Conservation (phyloP, 2,113 vertebrate species). For the Climacteris rufus region DNA sequence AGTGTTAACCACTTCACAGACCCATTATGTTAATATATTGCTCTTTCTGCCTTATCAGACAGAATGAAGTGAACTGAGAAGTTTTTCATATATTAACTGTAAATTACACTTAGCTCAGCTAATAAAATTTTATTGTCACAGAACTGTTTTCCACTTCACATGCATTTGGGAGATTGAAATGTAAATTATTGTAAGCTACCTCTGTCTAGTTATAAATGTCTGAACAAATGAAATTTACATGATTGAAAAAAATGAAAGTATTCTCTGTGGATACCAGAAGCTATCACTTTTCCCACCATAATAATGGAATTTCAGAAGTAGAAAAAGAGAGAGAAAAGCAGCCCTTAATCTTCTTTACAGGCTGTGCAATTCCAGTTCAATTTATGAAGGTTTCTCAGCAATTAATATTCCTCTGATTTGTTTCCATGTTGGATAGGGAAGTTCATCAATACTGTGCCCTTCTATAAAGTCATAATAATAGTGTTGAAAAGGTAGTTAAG, state of each 20-base stretch:
- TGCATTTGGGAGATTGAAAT: conserved; percentile 58
- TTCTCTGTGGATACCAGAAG: neutral
- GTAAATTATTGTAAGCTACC: conserved; percentile 49
- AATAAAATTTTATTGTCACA: conserved; percentile 61
- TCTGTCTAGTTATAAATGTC: conserved; percentile 25
- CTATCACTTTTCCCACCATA: neutral
- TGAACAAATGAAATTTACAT: conserved; percentile 49
- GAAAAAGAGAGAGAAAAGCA: neutral
- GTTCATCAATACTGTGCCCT: neutral
- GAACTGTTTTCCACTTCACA: conserved; percentile 52
- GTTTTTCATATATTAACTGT: conserved; percentile 50
- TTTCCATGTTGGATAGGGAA: neutral
- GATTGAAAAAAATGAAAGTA: conserved; percentile 27
- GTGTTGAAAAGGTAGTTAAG: neutral
- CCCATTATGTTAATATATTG: conserved; percentile 52
- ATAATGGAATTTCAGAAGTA: neutral
- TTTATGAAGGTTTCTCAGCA: neutral
- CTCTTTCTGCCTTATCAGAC: conserved; percentile 39
- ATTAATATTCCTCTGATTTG: neutral
- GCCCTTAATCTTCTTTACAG: neutral
- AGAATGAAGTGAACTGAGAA: conserved; percentile 53
- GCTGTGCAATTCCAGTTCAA: neutral
- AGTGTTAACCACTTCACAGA: conserved; percentile 50
- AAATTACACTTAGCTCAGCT: conserved; percentile 55
- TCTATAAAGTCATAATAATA: neutral